phyloP scores from a whole-genome alignment of 2,888 invertebrate genomes.

The Buathra laborator region DNA sequence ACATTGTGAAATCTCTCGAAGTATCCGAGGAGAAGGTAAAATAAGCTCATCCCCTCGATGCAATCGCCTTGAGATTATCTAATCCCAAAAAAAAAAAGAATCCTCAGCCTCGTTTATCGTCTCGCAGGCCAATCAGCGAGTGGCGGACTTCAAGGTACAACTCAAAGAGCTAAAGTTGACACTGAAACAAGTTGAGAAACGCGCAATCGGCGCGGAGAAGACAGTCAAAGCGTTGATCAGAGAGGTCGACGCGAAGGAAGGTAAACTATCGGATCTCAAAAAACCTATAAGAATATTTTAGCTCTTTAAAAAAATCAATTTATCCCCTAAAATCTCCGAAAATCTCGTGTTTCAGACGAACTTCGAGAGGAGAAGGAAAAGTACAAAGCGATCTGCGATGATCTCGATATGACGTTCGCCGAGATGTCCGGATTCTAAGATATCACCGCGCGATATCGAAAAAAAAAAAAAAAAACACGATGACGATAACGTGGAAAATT shows the following conservation, averaged over 20 bases:
- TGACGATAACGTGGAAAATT: conserved; percentile 29
- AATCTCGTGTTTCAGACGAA: conserved; percentile 85
- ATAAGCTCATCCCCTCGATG: background rate
- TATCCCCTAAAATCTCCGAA: background rate
- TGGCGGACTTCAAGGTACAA: conserved; percentile 83
- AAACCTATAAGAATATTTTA: no score
- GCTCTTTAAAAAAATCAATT: background rate
- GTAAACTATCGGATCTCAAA: conserved; percentile 68
- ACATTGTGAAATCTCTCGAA: conserved; percentile 84
- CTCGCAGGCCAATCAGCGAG: conserved; percentile 83
- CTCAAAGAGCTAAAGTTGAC: conserved; percentile 81
- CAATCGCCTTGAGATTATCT: background rate
- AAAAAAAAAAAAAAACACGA: background rate
- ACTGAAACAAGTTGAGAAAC: conserved; percentile 82
- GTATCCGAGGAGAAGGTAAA: conserved; percentile 84
- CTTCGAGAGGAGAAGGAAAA: conserved; percentile 90
- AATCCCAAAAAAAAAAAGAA: background rate
- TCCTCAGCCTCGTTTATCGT: background rate
- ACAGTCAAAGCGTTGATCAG: conserved; percentile 81
- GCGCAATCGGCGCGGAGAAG: conserved; percentile 82
- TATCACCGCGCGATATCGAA: conserved; percentile 6
- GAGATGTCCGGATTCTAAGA: conserved; percentile 90
- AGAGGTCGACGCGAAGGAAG: conserved; percentile 83
- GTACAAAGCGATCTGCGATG: conserved; percentile 92
- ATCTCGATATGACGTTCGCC: conserved; percentile 91